Evolutionary conservation across 2,797 vertebrate species (phyloP).

Genomic region (Synaphobranchus kaupii): DNA sequence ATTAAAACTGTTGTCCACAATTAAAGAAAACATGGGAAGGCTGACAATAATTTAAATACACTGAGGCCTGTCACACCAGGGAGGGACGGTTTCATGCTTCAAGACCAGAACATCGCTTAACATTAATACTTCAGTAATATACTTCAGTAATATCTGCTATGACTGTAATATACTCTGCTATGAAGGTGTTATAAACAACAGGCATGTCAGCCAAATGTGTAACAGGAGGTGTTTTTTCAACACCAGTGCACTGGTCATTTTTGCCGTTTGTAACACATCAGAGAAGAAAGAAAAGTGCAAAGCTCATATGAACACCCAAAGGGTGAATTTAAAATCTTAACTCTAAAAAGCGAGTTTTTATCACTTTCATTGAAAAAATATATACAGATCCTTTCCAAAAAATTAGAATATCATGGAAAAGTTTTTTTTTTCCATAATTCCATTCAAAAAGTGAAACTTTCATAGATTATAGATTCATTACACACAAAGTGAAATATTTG

Average conservation of each 20-base stretch:
- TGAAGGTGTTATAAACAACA: neutral
- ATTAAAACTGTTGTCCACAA: constrained; percentile 32
- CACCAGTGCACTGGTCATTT: neutral
- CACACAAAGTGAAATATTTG: too few species aligned
- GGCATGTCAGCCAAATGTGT: neutral
- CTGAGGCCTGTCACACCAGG: neutral
- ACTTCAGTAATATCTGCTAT: too few species aligned
- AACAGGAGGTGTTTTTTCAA: neutral
- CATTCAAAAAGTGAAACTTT: too few species aligned
- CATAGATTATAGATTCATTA: too few species aligned
- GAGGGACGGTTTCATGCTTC: neutral
- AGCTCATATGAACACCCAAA: neutral
- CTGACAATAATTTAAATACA: constrained; percentile 30
- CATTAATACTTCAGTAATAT: neutral
- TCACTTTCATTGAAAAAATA: too few species aligned
- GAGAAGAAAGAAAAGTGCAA: neutral
- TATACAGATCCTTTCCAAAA: too few species aligned
- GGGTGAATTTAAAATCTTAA: neutral
- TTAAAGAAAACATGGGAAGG: constrained; percentile 38
- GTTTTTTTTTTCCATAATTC: too few species aligned
- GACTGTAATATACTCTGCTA: neutral
- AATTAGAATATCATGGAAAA: too few species aligned
- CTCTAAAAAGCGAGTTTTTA: constrained; percentile 45
- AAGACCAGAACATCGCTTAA: neutral
- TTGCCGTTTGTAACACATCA: too few species aligned